Percentiles rank a stretch among this genome's conserved stretches.
Evolutionary conservation across 2,113 vertebrate species (phyloP).

Genomic region (Orthonyx spaldingii): DNA sequence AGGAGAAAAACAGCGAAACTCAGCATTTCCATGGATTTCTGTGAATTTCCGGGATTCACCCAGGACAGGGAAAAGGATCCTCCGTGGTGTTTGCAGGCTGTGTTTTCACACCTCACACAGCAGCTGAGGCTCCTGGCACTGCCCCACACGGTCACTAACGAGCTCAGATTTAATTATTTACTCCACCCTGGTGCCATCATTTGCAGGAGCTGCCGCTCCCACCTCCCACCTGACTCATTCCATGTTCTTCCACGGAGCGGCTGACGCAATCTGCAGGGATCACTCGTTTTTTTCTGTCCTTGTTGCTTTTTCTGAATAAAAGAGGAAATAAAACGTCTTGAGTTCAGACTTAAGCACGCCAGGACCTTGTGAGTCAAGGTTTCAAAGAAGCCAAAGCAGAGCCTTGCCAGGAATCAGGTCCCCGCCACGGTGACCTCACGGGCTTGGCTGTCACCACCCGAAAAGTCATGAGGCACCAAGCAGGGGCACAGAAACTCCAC

Average conservation of each 20-base stretch:
- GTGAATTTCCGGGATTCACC: background rate
- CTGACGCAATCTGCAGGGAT: background rate
- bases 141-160: background rate
- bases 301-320: background rate
- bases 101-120: background rate
- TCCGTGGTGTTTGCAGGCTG: accelerated
- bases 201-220: background rate
- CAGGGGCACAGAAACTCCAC: background rate
- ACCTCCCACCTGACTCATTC: background rate
- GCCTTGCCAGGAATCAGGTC: background rate
- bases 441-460: background rate
- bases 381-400: background rate
- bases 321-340: background rate
- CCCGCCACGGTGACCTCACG: background rate
- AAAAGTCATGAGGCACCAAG: background rate
- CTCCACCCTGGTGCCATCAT: background rate
- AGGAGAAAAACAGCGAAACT: background rate
- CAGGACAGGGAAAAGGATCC: background rate
- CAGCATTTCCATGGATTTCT: background rate
- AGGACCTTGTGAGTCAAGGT: background rate
- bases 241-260: background rate
- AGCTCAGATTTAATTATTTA: background rate
- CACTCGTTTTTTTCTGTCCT: background rate
- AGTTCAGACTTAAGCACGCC: accelerated
- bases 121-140: background rate